These are phyloP conservation scores for Cygnus buccinator DNA, from an alignment of 2,113 vertebrate species.

Conservation along the genomic window DNA sequence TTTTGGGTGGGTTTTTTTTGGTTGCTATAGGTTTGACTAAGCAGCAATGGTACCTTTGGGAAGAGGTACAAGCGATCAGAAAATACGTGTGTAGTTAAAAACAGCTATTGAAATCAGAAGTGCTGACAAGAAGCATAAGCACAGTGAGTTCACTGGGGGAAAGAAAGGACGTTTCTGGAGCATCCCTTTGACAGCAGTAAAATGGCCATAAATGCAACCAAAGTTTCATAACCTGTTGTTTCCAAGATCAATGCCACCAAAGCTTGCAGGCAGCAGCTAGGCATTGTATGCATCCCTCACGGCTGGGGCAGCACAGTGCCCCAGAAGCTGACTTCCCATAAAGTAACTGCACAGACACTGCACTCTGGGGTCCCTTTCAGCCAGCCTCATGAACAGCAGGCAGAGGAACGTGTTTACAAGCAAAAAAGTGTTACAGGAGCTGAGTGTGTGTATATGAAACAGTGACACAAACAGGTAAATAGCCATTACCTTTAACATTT, in stretches of 20 bases:
- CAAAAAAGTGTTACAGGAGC: neutral
- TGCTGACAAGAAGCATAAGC: neutral
- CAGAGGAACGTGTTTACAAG: neutral
- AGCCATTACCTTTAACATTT: constrained; percentile 43
- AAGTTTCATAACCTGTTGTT: neutral
- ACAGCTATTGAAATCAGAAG: neutral
- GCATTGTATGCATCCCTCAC: neutral
- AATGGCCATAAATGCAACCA: constrained; percentile 27
- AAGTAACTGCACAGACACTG: neutral
- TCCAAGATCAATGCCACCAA: neutral
- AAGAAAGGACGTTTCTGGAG: constrained; percentile 36
- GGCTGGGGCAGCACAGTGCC: neutral
- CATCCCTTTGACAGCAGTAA: neutral
- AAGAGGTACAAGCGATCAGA: neutral
- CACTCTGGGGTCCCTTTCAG: neutral
- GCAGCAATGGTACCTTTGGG: neutral
- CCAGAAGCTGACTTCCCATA: neutral
- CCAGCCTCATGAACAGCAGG: constrained; percentile 29
- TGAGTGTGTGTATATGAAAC: neutral
- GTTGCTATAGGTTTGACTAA: neutral
- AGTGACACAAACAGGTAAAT: constrained; percentile 2
- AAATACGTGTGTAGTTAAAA: neutral
- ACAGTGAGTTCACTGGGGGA: constrained; percentile 31
- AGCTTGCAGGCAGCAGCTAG: neutral
- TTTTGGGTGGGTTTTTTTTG: neutral